Evolutionary conservation across 2,113 vertebrate species (phyloP).

Genomic region (Colinus virginianus): DNA sequence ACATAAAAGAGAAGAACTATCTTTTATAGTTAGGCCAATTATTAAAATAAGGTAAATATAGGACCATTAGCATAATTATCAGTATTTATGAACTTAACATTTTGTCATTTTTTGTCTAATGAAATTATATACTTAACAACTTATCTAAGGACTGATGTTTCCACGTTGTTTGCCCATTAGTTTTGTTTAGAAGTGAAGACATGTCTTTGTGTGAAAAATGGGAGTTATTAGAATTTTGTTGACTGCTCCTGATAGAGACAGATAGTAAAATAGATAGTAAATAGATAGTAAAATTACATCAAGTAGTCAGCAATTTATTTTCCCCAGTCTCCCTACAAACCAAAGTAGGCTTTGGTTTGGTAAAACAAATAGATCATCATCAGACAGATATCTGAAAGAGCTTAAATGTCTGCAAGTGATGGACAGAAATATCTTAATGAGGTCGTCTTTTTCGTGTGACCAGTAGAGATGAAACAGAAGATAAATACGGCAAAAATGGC

Average conservation of each 20-base stretch:
- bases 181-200: conserved; percentile 65
- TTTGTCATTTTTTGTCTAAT: conserved; percentile 52
- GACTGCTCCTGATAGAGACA: conserved; percentile 31
- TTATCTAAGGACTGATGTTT: conserved; percentile 18
- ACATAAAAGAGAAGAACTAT: conserved; percentile 39
- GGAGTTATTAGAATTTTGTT: conserved; percentile 51
- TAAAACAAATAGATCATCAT: background rate
- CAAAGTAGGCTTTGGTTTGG: background rate
- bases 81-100: conserved; percentile 45
- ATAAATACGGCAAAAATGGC: background rate
- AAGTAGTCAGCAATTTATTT: conserved; percentile 43
- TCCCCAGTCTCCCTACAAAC: background rate
- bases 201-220: conserved; percentile 60
- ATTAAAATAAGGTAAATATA: conserved; percentile 63
- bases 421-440: background rate
- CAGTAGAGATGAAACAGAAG: rapidly evolving
- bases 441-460: background rate
- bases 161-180: conserved; percentile 57
- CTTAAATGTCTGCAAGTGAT: background rate
- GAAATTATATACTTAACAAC: conserved; percentile 54
- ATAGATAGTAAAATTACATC: conserved; percentile 68
- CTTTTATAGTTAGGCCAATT: conserved; percentile 36
- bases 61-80: conserved; percentile 65
- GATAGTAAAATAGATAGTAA: too few species aligned
- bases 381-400: background rate